Conservation (phyloP, 1,140 invertebrate genomes). For the Calephelis nemesis region DNA sequence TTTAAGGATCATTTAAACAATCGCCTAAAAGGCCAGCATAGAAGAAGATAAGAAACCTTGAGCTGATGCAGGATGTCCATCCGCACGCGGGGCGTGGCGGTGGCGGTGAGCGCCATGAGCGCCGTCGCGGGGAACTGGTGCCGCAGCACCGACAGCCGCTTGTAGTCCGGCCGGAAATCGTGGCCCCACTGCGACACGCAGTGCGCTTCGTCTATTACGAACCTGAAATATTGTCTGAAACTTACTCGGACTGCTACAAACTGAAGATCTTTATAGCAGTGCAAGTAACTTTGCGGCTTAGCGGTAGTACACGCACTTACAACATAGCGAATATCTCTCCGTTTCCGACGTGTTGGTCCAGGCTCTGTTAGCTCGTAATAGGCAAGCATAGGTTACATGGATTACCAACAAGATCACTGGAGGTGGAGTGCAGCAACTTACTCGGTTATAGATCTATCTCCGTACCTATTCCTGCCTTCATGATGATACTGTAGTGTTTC, state of each 20-base stretch:
- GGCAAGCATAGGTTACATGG: too few relatives aligned
- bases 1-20: not conserved
- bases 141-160: constrained; percentile 86
- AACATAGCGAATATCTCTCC: too few relatives aligned
- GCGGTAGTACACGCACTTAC: too few relatives aligned
- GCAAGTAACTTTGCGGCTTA: too few relatives aligned
- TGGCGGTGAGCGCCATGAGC: constrained; percentile 95
- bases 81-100: constrained; percentile 94
- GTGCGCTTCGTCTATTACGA: constrained; percentile 96
- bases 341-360: too few relatives aligned
- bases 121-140: constrained; percentile 83
- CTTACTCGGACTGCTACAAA: not conserved
- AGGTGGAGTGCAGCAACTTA: too few relatives aligned
- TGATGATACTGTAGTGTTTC: too few relatives aligned
- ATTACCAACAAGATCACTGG: too few relatives aligned
- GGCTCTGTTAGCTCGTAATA: too few relatives aligned
- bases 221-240: constrained; percentile 72
- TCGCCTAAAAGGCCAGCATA: not conserved
- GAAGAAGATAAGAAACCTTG: not conserved
- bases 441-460: too few relatives aligned
- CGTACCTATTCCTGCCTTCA: too few relatives aligned
- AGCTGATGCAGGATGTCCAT: constrained; percentile 88
- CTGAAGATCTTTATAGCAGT: too few relatives aligned
- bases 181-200: constrained; percentile 99
- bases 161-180: constrained; percentile 96